phyloP scores from a whole-genome alignment of 2,888 invertebrate species.

The Chaitophorus viminalis region DNA sequence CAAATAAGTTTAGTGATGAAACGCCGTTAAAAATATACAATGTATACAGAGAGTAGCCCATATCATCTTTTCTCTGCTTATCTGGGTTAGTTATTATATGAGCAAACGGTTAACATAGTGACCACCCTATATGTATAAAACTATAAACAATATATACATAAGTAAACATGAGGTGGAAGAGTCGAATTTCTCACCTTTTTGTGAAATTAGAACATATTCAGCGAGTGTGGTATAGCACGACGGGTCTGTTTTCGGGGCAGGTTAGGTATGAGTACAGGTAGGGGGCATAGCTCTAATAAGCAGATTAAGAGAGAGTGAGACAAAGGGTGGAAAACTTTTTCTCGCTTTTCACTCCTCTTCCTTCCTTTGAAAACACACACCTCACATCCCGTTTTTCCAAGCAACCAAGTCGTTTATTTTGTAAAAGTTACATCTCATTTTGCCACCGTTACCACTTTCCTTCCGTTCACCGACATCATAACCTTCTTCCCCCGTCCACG shows the following conservation, averaged over 20 bases:
- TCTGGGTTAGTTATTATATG: too few species aligned
- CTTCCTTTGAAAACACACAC: not conserved
- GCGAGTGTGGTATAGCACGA: not conserved
- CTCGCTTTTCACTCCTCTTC: not conserved
- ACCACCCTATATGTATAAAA: too few species aligned
- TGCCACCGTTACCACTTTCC: too few species aligned
- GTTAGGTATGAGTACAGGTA: too few species aligned
- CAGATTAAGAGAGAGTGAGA: constrained; percentile 43
- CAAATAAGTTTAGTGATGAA: not conserved
- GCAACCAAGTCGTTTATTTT: constrained; percentile 54
- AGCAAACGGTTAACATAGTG: too few species aligned
- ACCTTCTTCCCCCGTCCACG: not conserved
- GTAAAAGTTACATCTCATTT: constrained; percentile 60
- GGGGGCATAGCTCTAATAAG: constrained; percentile 53
- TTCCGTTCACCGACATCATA: not conserved
- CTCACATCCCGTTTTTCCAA: constrained; percentile 48
- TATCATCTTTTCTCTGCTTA: too few species aligned
- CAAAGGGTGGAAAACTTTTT: constrained; percentile 54
- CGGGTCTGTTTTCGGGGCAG: not conserved
- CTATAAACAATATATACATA: too few species aligned
- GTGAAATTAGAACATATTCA: constrained; percentile 41
- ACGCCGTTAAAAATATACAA: too few species aligned
- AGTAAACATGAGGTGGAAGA: not conserved
- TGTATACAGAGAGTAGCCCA: too few species aligned
- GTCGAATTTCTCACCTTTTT: constrained; percentile 39